Evolutionary conservation across 1,140 invertebrate genomes (phyloP).

Genomic region (Heliconius hermathena): DNA sequence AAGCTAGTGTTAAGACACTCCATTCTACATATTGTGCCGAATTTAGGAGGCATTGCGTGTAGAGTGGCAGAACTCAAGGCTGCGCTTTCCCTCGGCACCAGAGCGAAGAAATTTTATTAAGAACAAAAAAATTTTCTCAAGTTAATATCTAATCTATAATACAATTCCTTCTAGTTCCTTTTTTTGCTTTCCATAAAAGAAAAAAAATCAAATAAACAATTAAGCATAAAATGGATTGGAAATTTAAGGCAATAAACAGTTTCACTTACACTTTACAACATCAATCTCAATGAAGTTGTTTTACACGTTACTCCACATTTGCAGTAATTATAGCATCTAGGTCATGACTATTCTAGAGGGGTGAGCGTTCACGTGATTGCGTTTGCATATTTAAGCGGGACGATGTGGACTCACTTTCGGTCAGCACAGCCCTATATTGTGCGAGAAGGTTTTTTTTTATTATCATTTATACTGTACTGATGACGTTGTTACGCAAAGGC

Average conservation of each 20-base stretch:
- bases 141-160: too few relatives aligned
- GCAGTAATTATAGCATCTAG: slow-evolving; percentile 26
- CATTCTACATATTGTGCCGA: too few relatives aligned
- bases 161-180: too few relatives aligned
- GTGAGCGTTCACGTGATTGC: slow-evolving; percentile 30
- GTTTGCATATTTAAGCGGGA: slow-evolving; percentile 36
- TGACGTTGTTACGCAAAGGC: too few relatives aligned
- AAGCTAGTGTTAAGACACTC: too few relatives aligned
- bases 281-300: not conserved
- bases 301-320: slow-evolving; percentile 1
- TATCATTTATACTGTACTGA: not conserved
- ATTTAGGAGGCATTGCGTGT: too few relatives aligned
- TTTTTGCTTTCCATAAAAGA: too few relatives aligned
- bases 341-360: slow-evolving; percentile 25
- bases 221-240: not conserved
- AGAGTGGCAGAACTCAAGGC: too few relatives aligned
- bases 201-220: too few relatives aligned
- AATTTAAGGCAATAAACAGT: not conserved
- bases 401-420: slow-evolving; percentile 31
- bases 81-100: too few relatives aligned
- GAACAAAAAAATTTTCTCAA: too few relatives aligned
- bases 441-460: slow-evolving; percentile 12
- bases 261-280: not conserved
- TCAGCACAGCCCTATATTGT: slow-evolving; percentile 21
- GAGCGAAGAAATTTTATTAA: too few relatives aligned